Base-by-base conservation (phyloP, 2,888 invertebrate species). In the Cryptocephalus primarius region DNA sequence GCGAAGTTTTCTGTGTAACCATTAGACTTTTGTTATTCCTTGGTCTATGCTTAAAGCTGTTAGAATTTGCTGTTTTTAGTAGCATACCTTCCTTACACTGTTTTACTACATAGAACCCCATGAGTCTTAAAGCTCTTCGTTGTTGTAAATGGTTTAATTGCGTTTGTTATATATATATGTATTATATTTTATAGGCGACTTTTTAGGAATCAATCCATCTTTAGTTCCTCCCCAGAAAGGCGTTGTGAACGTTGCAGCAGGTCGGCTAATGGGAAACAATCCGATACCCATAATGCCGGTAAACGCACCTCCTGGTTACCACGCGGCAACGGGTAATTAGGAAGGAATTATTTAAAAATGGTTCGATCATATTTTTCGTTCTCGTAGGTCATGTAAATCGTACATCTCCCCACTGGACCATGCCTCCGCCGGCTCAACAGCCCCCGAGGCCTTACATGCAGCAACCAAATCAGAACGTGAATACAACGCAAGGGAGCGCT, bases 401-500 rank as follows among this genome's bases (percentile, higher is more conserved):
- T 12, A 45, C 56, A 1, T 54, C 55, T 32, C 55, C 56, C 10
- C 75, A 79, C 48, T 77, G 83, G 9, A 80, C 81, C 60, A 78
- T 80, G 56, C 77, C 80, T 49, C 82, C 82, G 1, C 78, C 77
- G 0, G 74, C 75, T 53, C 75, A 74, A 33, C 76, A 56, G 43
- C 63, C 62, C 14, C 63, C 62, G 13, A 60, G 63, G 40, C 64
- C 67, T 38, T 62, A 63, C 39, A 55, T 61, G 48, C 56, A 52
- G 33, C 64, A 62, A 46, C 60, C 60, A 8, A 59, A 56, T 39
- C 60, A 54, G 40, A 56, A 53, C 42, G 57, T 50, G 10, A 67
- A 64, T 51, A 68, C 70, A 13, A 64, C 68, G 0, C 73, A 73
- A 57, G 70, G 74, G 48, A 77, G 75, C 54, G 76, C 78, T 3